A percentile compares a stretch with the other conserved stretches of the same genome.
Evolutionary conservation across 2,113 vertebrate genomes (phyloP).

Genomic region (Vidua macroura): DNA sequence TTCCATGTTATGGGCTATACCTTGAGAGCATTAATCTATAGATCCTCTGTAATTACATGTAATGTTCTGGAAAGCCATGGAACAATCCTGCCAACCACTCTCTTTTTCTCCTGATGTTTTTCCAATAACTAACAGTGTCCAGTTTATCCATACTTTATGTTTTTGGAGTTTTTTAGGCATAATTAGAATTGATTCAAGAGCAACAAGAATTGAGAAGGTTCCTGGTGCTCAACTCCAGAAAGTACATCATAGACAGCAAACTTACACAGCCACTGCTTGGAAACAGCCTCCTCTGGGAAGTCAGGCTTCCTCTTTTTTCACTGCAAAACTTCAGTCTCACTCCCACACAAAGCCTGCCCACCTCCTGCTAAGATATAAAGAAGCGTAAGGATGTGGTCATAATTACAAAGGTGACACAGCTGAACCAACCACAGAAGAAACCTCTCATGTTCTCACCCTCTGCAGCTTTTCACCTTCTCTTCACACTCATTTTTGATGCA

Average conservation of each 20-base stretch:
- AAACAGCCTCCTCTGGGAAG: not conserved
- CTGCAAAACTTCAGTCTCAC: not conserved
- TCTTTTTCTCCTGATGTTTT: not conserved
- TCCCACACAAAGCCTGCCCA: not conserved
- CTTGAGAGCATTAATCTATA: not conserved
- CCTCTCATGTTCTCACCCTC: not conserved
- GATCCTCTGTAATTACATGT: not conserved
- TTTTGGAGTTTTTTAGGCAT: not conserved
- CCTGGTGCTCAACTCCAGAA: not conserved
- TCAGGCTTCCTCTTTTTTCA: not conserved
- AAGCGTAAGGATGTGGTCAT: not conserved
- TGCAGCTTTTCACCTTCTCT: not conserved
- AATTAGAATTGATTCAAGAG: not conserved
- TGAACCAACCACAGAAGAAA: not conserved
- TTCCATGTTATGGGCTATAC: accelerated
- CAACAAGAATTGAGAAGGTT: not conserved
- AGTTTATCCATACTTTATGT: not conserved
- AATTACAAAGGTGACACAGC: not conserved
- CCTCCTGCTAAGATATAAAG: not conserved
- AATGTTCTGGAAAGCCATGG: not conserved
- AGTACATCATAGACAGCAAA: not conserved
- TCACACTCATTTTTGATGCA: not conserved
- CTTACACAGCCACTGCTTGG: not conserved
- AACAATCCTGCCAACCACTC: not conserved
- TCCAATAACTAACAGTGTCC: not conserved